These are phyloP conservation scores for Meliscaeva auricollis DNA, from an alignment of 2,888 invertebrate species.

Conservation along the genomic window DNA sequence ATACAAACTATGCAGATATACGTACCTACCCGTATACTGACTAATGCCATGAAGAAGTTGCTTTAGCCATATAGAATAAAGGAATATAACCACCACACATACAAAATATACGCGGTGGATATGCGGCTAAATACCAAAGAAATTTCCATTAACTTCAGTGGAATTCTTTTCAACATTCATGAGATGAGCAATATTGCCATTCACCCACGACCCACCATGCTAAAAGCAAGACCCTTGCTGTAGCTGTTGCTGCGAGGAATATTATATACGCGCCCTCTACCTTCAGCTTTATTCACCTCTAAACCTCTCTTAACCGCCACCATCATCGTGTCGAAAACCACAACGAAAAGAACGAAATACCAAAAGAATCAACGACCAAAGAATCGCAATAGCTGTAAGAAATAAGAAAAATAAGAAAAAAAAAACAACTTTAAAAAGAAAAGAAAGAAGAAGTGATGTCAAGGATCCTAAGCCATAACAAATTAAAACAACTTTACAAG, in stretches of 20 bases:
- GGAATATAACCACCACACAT: slow-evolving; percentile 13
- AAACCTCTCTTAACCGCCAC: background rate
- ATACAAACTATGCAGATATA: slow-evolving; percentile 59
- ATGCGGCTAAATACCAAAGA: slow-evolving; percentile 72
- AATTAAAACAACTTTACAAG: slow-evolving; percentile 76
- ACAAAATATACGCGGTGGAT: slow-evolving; percentile 14
- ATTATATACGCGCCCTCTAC: background rate
- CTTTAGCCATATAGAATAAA: slow-evolving; percentile 22
- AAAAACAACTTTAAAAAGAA: background rate
- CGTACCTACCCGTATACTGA: background rate
- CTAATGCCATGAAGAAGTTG: slow-evolving; percentile 10
- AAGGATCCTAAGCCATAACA: slow-evolving; percentile 76
- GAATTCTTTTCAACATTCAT: slow-evolving; percentile 73
- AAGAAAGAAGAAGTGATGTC: slow-evolving; percentile 51
- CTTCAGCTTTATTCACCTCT: background rate
- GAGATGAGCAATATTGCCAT: slow-evolving; percentile 21
- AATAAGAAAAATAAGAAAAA: background rate
- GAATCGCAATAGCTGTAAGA: slow-evolving; percentile 38
- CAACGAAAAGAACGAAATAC: slow-evolving; percentile 39
- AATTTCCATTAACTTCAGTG: slow-evolving; percentile 75
- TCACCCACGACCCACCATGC: slow-evolving; percentile 15
- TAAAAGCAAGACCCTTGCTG: slow-evolving; percentile 5
- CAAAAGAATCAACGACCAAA: slow-evolving; percentile 50
- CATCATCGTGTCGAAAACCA: slow-evolving; percentile 31
- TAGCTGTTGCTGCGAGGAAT: background rate